These are phyloP conservation scores for Spongilla lacustris DNA, from an alignment of 37 sponge, comb jelly and placozoan genomes.

Conservation along the genomic window DNA sequence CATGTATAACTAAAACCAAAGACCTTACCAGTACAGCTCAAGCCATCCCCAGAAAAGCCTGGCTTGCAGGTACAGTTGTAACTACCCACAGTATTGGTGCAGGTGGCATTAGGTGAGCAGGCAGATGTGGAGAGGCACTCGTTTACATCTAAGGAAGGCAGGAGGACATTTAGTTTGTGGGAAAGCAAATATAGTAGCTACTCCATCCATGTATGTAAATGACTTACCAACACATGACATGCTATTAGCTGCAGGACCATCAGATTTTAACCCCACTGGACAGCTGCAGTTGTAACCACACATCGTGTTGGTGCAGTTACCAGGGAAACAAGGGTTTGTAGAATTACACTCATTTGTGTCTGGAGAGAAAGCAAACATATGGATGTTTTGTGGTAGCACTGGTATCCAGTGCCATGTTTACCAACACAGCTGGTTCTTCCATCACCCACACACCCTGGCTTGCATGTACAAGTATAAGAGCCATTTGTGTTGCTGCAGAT, in stretches of 20 bases:
- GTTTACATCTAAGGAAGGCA: slow-evolving; percentile 21
- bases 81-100: slow-evolving; percentile 8
- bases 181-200: neutral
- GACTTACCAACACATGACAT: slow-evolving; percentile 13
- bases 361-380: neutral
- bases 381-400: neutral
- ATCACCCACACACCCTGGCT: slow-evolving; percentile 6
- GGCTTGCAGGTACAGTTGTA: slow-evolving; percentile 22
- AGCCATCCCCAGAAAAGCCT: slow-evolving; percentile 36
- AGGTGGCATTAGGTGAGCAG: slow-evolving; percentile 13
- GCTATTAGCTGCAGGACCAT: slow-evolving; percentile 13
- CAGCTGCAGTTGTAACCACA: slow-evolving; percentile 18
- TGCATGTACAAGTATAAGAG: slow-evolving; percentile 4
- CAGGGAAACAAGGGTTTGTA: slow-evolving; percentile 5
- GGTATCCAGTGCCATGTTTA: neutral
- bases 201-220: neutral
- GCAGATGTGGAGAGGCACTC: slow-evolving; percentile 3
- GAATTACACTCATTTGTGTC: slow-evolving; percentile 38
- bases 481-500: slow-evolving; percentile 23
- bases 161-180: neutral
- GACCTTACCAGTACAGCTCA: neutral
- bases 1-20: neutral
- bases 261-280: slow-evolving; percentile 4
- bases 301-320: neutral
- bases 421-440: neutral